These are phyloP conservation scores for Meles meles DNA, from an alignment of 2,113 vertebrate species.

Conservation along the genomic window DNA sequence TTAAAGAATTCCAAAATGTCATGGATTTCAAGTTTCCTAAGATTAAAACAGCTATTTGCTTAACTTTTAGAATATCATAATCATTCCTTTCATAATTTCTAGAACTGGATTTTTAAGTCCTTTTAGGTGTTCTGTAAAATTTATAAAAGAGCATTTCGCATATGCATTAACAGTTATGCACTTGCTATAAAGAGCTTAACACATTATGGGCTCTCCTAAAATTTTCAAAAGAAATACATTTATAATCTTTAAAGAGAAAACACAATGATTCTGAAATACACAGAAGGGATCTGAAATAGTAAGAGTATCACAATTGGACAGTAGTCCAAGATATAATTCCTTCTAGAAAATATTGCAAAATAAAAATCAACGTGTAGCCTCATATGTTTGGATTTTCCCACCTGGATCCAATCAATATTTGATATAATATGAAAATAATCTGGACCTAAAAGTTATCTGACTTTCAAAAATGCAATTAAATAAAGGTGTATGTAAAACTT, in stretches of 20 bases:
- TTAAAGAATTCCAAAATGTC: not conserved
- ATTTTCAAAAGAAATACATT: not conserved
- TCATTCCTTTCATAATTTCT: not conserved
- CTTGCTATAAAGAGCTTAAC: not conserved
- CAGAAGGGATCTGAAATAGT: not conserved
- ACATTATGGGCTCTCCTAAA: not conserved
- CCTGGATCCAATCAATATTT: not conserved
- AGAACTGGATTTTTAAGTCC: not conserved
- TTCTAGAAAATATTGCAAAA: slow-evolving; percentile 12
- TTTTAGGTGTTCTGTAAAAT: not conserved
- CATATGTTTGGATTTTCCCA: not conserved
- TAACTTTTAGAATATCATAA: not conserved
- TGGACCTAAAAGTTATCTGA: not conserved
- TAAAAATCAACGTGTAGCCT: not conserved
- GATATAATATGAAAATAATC: slow-evolving; percentile 19
- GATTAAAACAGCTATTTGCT: not conserved
- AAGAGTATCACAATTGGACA: not conserved
- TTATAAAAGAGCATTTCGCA: slow-evolving; percentile 23
- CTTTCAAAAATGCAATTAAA: slow-evolving; percentile 28
- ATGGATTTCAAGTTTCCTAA: not conserved
- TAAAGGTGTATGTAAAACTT: slow-evolving; percentile 15
- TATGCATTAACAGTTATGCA: not conserved
- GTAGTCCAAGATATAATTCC: not conserved
- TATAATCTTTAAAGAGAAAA: not conserved
- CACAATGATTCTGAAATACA: not conserved